Evolutionary conservation across 2,888 invertebrate genomes (phyloP), one percentile per base, ranked within the genome.

Genomic region (Sinhomidia bicolor): DNA sequence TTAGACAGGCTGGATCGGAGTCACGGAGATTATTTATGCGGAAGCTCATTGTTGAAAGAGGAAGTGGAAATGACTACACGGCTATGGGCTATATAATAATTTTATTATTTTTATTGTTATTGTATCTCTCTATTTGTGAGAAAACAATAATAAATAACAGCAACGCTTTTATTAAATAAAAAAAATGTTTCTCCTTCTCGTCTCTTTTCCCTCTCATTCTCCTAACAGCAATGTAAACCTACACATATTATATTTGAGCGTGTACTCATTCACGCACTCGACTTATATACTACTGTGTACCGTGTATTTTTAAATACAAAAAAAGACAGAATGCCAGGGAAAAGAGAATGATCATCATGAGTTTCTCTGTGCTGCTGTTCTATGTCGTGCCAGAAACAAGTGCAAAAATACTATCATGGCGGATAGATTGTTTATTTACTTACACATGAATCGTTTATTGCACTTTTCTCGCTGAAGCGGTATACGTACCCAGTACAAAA

Each of bases 1-100:
- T 84, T 29, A 62, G 47, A 20, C 68, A 79, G 81, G 76, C 76
- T 32, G 76, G 54, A 54, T 76, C 51, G 29, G 65, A 87, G 80
- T 81, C 87, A 82, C 87, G 86, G 80, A 82, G 81, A 87, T 71
- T 68, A 74, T 71, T 86, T 81, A 86, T 82, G 76, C 81, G 81
- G 87, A 87, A 81, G 51, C 62, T 36, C 76, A 87, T 87, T 87
- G 87, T 82, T 62, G 51, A 68, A 87, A 87, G 82, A 82, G 87
- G 87, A 87, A 87, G 87, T 87, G 87, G 87, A 87, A 87, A 87
- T 82, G 74, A 87, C 81, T 36, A 57, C 10, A 9, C 51, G 65
- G 29, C 79, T 57, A 74, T 60, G 51, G 76, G 51, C 36, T 71
- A 76, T 74, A 71, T 36, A 60, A 10, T 3, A 60, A 60, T 10